Evolutionary conservation across 2,797 vertebrate species (phyloP).

Genomic region (Pseudochirops cupreus): DNA sequence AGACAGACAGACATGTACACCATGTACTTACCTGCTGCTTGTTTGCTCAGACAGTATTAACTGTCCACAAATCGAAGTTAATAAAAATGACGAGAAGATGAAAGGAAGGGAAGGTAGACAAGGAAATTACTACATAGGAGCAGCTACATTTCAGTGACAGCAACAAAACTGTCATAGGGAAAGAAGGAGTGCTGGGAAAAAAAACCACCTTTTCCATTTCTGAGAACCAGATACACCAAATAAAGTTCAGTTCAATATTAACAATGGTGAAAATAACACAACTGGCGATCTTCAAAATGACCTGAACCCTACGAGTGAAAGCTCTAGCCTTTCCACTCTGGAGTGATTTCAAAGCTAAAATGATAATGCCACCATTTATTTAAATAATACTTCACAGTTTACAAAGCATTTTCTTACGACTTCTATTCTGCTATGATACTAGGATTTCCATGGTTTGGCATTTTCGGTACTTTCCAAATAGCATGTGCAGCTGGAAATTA

Average conservation of each 20-base stretch:
- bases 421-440: not conserved
- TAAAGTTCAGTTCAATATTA: not conserved
- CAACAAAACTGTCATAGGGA: not conserved
- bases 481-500: not conserved
- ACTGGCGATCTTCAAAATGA: not conserved
- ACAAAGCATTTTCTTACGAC: not conserved
- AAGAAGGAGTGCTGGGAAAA: not conserved
- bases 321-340: not conserved
- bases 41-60: not conserved
- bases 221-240: not conserved
- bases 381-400: not conserved
- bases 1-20: not conserved
- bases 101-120: conserved; percentile 15
- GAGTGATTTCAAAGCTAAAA: not conserved
- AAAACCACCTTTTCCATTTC: not conserved
- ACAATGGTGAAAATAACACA: not conserved
- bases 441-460: not conserved
- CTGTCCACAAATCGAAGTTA: not conserved
- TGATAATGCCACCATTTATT: not conserved
- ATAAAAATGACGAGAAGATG: not conserved
- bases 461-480: not conserved
- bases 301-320: not conserved
- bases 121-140: not conserved
- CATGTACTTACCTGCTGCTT: not conserved
- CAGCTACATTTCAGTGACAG: not conserved